These are phyloP conservation scores for Rhyacichthys aspro DNA, from an alignment of 2,797 vertebrate species.

Conservation along the genomic window DNA sequence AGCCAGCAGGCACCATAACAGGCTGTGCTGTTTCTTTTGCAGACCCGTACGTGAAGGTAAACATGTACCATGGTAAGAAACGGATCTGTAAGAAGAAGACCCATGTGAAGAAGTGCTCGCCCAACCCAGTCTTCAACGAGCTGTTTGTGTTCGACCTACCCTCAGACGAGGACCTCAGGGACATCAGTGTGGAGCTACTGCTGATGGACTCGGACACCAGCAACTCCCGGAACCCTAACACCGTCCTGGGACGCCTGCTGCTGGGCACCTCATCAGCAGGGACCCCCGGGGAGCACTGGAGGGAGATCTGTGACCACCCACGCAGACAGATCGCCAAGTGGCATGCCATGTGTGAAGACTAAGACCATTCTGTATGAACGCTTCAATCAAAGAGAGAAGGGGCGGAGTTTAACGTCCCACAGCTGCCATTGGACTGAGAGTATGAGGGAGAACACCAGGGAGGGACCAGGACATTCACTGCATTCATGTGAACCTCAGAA, in stretches of 20 bases:
- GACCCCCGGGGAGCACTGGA: constrained; percentile 94
- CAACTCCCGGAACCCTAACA: constrained; percentile 74
- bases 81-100: constrained; percentile 98
- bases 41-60: constrained; percentile 98
- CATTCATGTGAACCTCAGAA: not conserved
- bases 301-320: constrained; percentile 96
- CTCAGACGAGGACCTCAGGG: constrained; percentile 89
- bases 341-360: constrained; percentile 92
- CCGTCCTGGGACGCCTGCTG: constrained; percentile 87
- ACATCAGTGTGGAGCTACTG: constrained; percentile 96
- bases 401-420: constrained; percentile 27
- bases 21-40: constrained; percentile 15
- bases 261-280: constrained; percentile 88
- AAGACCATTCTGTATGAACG: constrained; percentile 45
- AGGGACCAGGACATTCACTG: constrained; percentile 3
- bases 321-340: constrained; percentile 98
- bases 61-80: constrained; percentile 95
- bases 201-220: constrained; percentile 93
- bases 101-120: constrained; percentile 95
- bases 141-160: constrained; percentile 97
- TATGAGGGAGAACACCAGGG: constrained; percentile 20
- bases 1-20: too few species aligned
- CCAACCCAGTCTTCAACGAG: constrained; percentile 98
- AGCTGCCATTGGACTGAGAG: constrained; percentile 65
- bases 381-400: constrained; percentile 19